Evolutionary conservation across 2,113 vertebrate species (phyloP).

Genomic region (Erinaceus europaeus): DNA sequence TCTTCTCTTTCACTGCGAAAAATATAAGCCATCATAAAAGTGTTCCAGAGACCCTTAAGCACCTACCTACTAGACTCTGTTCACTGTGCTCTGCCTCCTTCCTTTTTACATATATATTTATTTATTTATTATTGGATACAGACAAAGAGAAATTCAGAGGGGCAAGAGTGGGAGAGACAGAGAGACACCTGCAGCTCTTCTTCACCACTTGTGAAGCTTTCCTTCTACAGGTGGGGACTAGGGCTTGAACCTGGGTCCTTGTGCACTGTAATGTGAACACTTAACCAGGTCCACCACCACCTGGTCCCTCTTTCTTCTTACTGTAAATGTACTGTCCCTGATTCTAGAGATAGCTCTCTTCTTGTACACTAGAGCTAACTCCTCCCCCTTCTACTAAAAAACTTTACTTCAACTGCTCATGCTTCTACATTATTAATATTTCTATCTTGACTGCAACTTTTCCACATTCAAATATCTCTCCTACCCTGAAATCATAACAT

Average conservation of each 20-base stretch:
- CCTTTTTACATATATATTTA: too few species aligned
- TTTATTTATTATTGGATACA: too few species aligned
- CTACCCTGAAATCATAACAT: neutral
- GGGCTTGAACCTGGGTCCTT: too few species aligned
- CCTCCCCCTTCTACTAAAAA: neutral
- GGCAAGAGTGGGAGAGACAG: too few species aligned
- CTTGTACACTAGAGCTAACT: neutral
- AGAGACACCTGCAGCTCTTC: too few species aligned
- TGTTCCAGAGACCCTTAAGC: neutral
- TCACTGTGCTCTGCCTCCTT: neutral
- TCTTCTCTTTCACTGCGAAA: neutral
- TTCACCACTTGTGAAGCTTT: too few species aligned
- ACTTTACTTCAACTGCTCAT: neutral
- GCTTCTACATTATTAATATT: neutral
- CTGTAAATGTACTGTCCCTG: neutral
- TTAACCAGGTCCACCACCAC: too few species aligned
- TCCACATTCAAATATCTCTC: neutral
- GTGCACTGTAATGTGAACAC: too few species aligned
- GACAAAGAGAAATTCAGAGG: too few species aligned
- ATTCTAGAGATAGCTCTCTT: neutral
- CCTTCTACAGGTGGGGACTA: too few species aligned
- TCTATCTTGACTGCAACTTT: neutral
- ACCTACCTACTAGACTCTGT: neutral
- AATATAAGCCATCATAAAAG: neutral
- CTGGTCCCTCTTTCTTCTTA: slow-evolving; percentile 16